Evolutionary conservation across 2,113 vertebrate species (phyloP).

Genomic region (Equus quagga): DNA sequence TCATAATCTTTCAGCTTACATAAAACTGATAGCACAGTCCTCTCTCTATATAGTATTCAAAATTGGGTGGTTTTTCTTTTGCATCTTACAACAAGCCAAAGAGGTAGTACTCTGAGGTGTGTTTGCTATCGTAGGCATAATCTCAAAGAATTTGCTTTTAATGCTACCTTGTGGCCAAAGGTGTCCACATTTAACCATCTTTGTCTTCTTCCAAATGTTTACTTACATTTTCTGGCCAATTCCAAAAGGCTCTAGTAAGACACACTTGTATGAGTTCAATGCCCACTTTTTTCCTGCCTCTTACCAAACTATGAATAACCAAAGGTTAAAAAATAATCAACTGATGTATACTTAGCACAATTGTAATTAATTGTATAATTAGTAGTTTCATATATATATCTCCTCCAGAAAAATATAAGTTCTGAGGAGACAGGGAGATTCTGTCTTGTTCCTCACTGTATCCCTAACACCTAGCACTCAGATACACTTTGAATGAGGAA

Average conservation of each 20-base stretch:
- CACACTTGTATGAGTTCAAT: not conserved
- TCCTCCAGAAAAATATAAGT: not conserved
- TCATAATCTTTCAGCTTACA: not conserved
- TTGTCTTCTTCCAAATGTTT: not conserved
- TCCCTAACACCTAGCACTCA: not conserved
- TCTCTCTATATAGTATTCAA: not conserved
- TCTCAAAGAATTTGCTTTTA: slow-evolving; percentile 48
- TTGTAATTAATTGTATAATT: not conserved
- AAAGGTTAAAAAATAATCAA: not conserved
- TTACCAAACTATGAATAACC: not conserved
- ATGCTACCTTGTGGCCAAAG: not conserved
- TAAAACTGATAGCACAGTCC: not conserved
- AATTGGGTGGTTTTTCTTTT: not conserved
- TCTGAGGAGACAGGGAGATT: not conserved
- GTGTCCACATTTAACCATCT: not conserved
- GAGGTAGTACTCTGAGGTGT: not conserved
- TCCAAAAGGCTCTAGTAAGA: not conserved
- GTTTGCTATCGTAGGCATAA: not conserved
- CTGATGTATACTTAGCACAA: not conserved
- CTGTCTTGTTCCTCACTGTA: not conserved
- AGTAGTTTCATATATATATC: not conserved
- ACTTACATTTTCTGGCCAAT: not conserved
- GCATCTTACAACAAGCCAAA: slow-evolving; percentile 6
- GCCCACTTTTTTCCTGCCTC: not conserved
- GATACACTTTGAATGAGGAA: not conserved